These are phyloP conservation scores for Cepaea nemoralis DNA, from an alignment of 1,140 invertebrate species.

Conservation along the genomic window DNA sequence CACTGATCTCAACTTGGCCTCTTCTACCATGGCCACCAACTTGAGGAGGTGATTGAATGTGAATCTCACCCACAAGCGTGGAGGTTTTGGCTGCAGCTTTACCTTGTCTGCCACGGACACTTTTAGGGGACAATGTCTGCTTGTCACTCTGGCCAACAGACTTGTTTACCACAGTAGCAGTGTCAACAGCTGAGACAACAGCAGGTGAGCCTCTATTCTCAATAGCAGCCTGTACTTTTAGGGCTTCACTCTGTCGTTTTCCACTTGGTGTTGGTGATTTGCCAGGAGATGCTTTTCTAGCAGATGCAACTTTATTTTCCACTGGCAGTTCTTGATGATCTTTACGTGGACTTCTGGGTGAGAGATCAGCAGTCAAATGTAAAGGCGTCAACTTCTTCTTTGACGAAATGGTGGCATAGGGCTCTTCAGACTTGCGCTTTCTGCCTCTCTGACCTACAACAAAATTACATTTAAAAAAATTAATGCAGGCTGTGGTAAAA, in stretches of 20 bases:
- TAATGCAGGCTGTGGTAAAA: background rate
- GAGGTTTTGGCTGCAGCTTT: no score
- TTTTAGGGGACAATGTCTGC: no score
- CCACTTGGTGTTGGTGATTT: background rate
- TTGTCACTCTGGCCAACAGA: no score
- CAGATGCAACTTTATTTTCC: background rate
- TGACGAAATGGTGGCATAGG: background rate
- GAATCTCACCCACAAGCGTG: no score
- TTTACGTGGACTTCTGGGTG: background rate
- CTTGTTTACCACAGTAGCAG: no score
- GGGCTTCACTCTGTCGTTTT: background rate
- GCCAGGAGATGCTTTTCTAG: background rate
- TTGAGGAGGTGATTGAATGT: background rate
- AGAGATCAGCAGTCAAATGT: no score
- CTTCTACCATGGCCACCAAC: background rate
- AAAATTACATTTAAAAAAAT: background rate
- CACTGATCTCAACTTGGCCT: background rate
- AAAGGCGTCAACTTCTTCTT: background rate
- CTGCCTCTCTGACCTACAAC: background rate
- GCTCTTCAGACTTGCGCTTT: background rate
- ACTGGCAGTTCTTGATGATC: background rate
- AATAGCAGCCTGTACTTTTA: background rate
- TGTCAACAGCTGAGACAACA: no score
- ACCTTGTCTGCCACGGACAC: slow-evolving; percentile 1
- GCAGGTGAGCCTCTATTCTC: background rate